Evolutionary conservation across 2,113 vertebrate species (phyloP), one percentile per base, ranked within the genome.

Genomic region (Odontophorus gujanensis): DNA sequence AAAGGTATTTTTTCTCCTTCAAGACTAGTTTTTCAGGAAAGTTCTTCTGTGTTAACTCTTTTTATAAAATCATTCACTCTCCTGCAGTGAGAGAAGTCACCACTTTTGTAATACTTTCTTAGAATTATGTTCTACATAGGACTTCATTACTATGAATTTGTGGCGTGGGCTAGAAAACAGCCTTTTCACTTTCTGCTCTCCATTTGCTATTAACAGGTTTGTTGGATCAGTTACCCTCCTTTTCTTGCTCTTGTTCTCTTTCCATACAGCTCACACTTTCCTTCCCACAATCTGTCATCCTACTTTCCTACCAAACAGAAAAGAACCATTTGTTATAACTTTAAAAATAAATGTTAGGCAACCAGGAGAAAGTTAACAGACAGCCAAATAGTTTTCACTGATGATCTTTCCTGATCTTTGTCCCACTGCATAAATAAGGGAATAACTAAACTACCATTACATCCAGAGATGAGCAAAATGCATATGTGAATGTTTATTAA

Each of bases 401-500:
- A 95, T 92, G 94, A 92, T 93, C 94, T 95, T 96, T 95, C 96
- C 93, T 94, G 93, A 91, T 95, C 79, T 95, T 81, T 95, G 89
- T 95, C 76, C 68, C 89, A 68, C 82, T 65, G 82, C 85, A 90
- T 94, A 96, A 95, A 92, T 94, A 95, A 93, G 20, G 24, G 91
- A 92, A 92, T 75, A 86, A 78, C 89, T 94, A 32, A 83, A 85
- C 72, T 83, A 68, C 89, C 42, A 66, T 25, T 57, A 26, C 51
- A 84, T 90, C 92, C 77, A 80, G 75, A 81, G 81, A 97, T 95
- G 92, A 87, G 89, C 89, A 97, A 84, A 97, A 96, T 76, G 77
- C 85, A 95, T 93, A 90, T 96, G 96, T 95, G 97, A 93, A 89
- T 95, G 94, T 94, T 96, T 97, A 97, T 97, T 96, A 96, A 92